Base-by-base conservation (phyloP, 2,797 vertebrate species). In the Ctenochaetus hawaiiensis region DNA sequence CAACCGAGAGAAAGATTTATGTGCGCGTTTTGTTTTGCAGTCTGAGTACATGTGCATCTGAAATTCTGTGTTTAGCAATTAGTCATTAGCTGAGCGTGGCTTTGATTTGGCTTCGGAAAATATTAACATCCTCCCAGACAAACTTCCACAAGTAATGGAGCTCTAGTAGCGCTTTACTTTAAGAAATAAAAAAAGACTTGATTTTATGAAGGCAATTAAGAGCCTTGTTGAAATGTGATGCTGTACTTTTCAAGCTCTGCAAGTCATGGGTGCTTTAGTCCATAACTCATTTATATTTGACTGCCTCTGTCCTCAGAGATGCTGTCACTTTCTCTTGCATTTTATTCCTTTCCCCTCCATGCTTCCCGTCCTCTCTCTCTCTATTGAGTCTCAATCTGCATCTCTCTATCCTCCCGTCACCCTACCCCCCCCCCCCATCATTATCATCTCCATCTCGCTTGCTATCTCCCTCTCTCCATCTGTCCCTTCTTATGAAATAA, bases 401-500 rank as follows among this genome's bases (percentile, higher is more conserved):
- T 53, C 51, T 75, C 54, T 49, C 58, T 39, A 12, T 47, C 63
- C 56, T 48, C 70, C 78, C 54, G 57, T 66, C 74, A 26, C 74
- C 64, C 61, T n/a, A n/a, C 68, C 64, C 67, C 61, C 63, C 78
- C 53, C 26, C 26, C 26, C 64, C 63, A 7, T 89, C 87, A 85
- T 90, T 90, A 92, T 91, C 89, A 77, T 86, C 88, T 88, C 87
- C 83, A 88, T 91, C 92, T 90, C 61, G 39, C 80, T 89, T 80
- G 37, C 83, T 85, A 84, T 90, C 87, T 84, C 82, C 62, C 81
- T 83, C 78, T 80, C 80, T 77, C 88, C 90, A 89, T 91, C 88
- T 89, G 84, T 86, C 84, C 80, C 84, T 87, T 87, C 84, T 90
- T 90, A 91, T 90, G 87, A 92, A 92, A 89, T 91, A 82, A 91